A percentile compares a stretch with the other conserved stretches of the same genome.
phyloP scores from a whole-genome alignment of 30 jellyfish, hydroid and myxozoan species.

The Aurelia coerulea region DNA sequence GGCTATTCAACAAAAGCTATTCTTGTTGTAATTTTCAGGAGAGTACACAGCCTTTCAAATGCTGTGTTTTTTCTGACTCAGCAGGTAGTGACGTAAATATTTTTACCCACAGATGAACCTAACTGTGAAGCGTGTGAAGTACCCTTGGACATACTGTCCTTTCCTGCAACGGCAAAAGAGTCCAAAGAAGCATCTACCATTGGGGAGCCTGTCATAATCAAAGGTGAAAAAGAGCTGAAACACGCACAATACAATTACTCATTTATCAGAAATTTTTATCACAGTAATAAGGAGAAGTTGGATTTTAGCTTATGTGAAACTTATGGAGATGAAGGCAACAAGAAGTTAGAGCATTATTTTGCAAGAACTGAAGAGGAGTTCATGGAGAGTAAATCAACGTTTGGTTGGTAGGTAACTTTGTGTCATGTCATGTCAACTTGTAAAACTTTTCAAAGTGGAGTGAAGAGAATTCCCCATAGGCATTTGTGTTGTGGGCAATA shows the following conservation, averaged over 20 bases:
- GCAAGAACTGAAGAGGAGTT: slow-evolving; percentile 43
- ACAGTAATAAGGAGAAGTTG: slow-evolving; percentile 34
- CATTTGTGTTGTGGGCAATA: no score
- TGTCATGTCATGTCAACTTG: no score
- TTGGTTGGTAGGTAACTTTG: slow-evolving; percentile 55
- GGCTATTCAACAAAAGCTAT: no score
- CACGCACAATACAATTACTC: slow-evolving; percentile 35
- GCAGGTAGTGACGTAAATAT: no score
- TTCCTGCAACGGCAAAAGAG: slow-evolving; percentile 51
- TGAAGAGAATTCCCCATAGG: no score
- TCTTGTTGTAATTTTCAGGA: no score
- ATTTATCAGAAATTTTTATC: slow-evolving; percentile 36
- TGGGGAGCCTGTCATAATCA: slow-evolving; percentile 61
- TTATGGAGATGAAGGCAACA: slow-evolving; percentile 47
- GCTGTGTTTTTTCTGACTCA: no score
- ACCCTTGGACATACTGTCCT: slow-evolving; percentile 25
- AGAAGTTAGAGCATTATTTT: slow-evolving; percentile 22
- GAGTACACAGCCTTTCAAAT: no score
- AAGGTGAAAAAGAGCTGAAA: slow-evolving; percentile 28
- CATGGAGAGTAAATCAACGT: slow-evolving; percentile 24
- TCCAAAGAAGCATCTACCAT: slow-evolving; percentile 24
- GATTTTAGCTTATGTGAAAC: slow-evolving; percentile 62
- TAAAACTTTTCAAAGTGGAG: no score
- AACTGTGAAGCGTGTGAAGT: slow-evolving; percentile 66
- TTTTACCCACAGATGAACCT: slow-evolving; percentile 40